These are phyloP conservation scores for Brachionus plicatilis DNA, from an alignment of 1,140 invertebrate species.

Conservation along the genomic window DNA sequence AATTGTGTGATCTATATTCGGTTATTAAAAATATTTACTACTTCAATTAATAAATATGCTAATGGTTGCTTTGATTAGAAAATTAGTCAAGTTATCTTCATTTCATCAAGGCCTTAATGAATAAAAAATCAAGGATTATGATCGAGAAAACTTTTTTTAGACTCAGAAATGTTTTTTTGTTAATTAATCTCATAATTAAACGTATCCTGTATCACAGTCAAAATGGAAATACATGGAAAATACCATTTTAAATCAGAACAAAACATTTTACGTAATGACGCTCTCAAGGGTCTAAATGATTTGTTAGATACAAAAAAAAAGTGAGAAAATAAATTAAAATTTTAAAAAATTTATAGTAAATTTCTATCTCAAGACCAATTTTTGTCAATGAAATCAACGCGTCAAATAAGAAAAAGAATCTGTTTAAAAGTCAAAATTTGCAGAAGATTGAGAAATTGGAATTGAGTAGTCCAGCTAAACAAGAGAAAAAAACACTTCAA, in stretches of 20 bases:
- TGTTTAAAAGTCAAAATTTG: constrained; percentile 13
- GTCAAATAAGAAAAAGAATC: neutral
- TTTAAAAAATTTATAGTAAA: neutral
- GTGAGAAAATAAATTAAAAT: neutral
- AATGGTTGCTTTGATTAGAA: neutral
- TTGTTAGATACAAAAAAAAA: neutral
- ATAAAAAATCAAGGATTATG: neutral
- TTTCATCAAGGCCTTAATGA: neutral
- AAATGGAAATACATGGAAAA: constrained; percentile 25
- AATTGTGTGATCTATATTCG: neutral
- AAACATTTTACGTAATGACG: neutral
- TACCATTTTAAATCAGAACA: neutral
- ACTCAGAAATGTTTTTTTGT: neutral
- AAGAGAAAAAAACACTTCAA: neutral
- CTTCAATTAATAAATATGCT: neutral
- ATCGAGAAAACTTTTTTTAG: neutral
- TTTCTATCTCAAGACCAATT: neutral
- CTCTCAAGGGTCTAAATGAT: neutral
- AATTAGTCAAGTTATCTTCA: neutral
- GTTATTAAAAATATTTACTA: neutral
- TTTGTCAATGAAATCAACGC: neutral
- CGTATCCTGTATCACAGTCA: neutral
- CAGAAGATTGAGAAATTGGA: neutral
- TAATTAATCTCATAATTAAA: neutral
- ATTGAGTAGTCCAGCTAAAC: neutral